Conservation (phyloP, 2,797 vertebrate genomes). For the Anguilla megastoma region DNA sequence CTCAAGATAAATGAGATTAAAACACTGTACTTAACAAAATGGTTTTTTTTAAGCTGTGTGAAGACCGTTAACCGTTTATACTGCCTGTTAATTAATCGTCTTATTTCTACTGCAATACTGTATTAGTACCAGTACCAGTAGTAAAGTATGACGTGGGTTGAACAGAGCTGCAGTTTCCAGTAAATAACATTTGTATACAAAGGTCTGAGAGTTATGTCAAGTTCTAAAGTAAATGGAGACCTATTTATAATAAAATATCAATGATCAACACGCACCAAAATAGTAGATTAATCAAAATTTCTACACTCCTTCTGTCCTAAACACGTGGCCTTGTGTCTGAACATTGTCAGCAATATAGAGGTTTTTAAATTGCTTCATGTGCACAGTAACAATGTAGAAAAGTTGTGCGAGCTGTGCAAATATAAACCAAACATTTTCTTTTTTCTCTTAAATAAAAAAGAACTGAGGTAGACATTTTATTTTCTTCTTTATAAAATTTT, state of each 20-base stretch:
- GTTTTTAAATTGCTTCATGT: constrained; percentile 68
- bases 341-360: constrained; percentile 77
- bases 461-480: constrained; percentile 89
- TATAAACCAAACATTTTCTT: constrained; percentile 70
- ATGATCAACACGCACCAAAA: constrained; percentile 36
- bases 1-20: not conserved
- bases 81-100: not conserved
- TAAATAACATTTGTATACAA: constrained; percentile 8
- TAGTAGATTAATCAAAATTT: constrained; percentile 57
- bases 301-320: constrained; percentile 57
- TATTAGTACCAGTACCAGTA: not conserved
- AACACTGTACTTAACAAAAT: not conserved
- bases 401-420: constrained; percentile 76
- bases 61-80: not conserved
- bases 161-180: not conserved
- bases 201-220: not conserved
- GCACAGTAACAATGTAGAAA: constrained; percentile 68
- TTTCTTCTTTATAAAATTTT: constrained; percentile 79
- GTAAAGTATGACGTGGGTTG: not conserved
- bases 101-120: not conserved
- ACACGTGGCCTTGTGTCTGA: constrained; percentile 68
- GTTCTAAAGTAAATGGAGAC: not conserved
- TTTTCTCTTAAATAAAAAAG: constrained; percentile 65
- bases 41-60: not conserved
- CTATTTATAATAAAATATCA: constrained; percentile 25